Evolutionary conservation across 2,797 vertebrate genomes (phyloP).

Genomic region (Dendrocincla fuliginosa): DNA sequence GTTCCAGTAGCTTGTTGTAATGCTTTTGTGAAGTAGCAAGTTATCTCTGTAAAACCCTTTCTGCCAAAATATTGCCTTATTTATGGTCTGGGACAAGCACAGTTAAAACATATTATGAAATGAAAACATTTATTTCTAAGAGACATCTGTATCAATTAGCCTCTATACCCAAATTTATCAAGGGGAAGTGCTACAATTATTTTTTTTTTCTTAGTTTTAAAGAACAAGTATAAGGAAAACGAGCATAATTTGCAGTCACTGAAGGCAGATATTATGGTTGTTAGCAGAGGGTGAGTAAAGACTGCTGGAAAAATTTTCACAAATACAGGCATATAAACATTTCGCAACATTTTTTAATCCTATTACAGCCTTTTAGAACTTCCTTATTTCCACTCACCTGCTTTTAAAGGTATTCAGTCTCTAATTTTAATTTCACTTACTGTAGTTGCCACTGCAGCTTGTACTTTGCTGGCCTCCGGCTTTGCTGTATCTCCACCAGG

Average conservation of each 20-base stretch:
- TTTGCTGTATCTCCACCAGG: constrained; percentile 5
- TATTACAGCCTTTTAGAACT: background rate
- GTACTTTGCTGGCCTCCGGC: background rate
- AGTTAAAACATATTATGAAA: background rate
- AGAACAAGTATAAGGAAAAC: constrained; percentile 14
- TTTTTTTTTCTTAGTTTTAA: constrained; percentile 13
- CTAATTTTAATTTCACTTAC: constrained; percentile 12
- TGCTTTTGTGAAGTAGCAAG: too few species aligned
- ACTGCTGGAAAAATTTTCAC: background rate
- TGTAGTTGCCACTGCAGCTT: background rate
- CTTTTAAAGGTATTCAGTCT: background rate
- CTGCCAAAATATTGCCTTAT: background rate
- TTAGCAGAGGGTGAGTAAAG: background rate
- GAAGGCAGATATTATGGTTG: background rate
- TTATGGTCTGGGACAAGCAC: background rate
- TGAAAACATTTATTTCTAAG: background rate
- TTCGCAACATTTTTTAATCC: background rate
- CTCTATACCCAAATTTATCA: background rate
- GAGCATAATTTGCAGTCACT: background rate
- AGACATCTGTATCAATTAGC: background rate
- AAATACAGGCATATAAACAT: background rate
- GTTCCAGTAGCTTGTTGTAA: too few species aligned
- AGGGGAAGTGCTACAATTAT: background rate
- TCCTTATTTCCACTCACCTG: background rate
- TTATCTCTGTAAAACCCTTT: too few species aligned